phyloP scores from a whole-genome alignment of 1,140 invertebrate species.

The Ruditapes philippinarum region DNA sequence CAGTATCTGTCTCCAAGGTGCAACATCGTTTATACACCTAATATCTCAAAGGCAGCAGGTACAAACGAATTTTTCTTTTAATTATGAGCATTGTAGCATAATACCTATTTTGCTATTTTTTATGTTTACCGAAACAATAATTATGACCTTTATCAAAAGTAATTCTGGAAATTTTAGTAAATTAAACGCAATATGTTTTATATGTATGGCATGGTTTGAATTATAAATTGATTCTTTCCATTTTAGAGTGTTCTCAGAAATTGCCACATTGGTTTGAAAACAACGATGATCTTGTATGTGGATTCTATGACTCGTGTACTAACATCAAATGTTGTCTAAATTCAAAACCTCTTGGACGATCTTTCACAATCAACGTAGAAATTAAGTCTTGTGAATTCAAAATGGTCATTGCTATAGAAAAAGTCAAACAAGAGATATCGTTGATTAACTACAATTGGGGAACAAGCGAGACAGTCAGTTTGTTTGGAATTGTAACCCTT shows the following conservation, averaged over 20 bases:
- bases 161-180: too few species aligned
- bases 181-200: too few species aligned
- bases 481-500: slow-evolving; percentile 3
- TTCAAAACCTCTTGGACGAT: not conserved
- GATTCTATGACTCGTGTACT: slow-evolving; percentile 13
- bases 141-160: too few species aligned
- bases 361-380: not conserved
- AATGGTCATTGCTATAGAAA: not conserved
- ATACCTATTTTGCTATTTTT: too few species aligned
- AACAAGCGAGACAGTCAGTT: not conserved
- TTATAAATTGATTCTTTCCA: too few species aligned
- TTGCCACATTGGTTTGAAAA: not conserved
- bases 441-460: slow-evolving; percentile 17
- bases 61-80: too few species aligned
- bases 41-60: not conserved
- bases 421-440: not conserved
- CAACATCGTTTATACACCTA: not conserved
- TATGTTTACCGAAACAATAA: too few species aligned
- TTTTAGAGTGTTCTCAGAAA: slow-evolving; percentile 1
- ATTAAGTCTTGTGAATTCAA: slow-evolving; percentile 23
- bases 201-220: too few species aligned
- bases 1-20: not conserved
- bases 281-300: not conserved
- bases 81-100: too few species aligned
- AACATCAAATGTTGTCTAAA: not conserved